Percentiles rank a stretch among this genome's conserved stretches.
Conservation (phyloP, 1,140 invertebrate genomes). For the Acyrthosiphon pisum region DNA sequence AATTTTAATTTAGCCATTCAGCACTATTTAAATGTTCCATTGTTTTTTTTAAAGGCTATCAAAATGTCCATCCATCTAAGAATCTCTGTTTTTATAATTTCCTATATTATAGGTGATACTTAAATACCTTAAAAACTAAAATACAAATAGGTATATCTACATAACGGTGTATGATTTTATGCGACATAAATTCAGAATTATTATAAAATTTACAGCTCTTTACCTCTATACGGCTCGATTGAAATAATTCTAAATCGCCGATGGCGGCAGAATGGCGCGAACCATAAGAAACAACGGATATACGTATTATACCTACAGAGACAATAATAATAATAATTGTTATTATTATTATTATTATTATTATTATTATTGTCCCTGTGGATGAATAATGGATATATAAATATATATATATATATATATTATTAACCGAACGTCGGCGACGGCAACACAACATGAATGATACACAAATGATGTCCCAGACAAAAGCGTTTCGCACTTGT, state of each 20-base stretch:
- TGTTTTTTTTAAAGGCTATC: too few relatives aligned
- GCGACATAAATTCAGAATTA: too few relatives aligned
- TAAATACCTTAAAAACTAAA: not conserved
- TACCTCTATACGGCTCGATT: not conserved
- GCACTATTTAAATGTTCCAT: too few relatives aligned
- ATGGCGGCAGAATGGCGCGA: not conserved
- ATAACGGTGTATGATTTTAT: not conserved
- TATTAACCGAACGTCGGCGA: not conserved
- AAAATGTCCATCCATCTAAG: too few relatives aligned
- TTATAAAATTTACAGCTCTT: not conserved
- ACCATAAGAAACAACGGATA: not conserved
- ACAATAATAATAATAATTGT: not conserved
- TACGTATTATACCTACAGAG: not conserved
- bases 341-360: too few relatives aligned
- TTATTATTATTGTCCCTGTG: slow-evolving; percentile 12
- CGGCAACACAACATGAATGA: not conserved
- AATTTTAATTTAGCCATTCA: not conserved
- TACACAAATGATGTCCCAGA: not conserved
- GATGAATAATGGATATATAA: not conserved
- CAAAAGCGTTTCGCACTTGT: slow-evolving; percentile 22
- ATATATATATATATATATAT: not conserved
- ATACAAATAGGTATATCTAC: not conserved
- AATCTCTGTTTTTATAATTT: too few relatives aligned
- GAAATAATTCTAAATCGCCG: not conserved
- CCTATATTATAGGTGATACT: not conserved